Evolutionary conservation across 1,140 invertebrate genomes (phyloP).

Genomic region (Ips typographus): DNA sequence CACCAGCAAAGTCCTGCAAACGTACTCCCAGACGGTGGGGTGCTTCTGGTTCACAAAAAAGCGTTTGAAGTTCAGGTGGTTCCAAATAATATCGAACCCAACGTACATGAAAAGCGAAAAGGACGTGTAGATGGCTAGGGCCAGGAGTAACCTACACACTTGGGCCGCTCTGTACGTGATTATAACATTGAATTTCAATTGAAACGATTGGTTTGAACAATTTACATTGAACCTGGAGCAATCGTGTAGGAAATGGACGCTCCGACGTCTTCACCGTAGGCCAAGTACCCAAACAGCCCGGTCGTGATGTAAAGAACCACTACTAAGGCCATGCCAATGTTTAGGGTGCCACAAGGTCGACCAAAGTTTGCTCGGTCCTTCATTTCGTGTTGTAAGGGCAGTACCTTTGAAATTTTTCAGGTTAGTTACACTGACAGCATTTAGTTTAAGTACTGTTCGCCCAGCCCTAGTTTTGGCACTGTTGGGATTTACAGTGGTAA

Average conservation of each 20-base stretch:
- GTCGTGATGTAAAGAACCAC: conserved; percentile 69
- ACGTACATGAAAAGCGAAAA: conserved; percentile 87
- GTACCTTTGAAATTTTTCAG: conserved; percentile 59
- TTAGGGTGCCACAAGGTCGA: conserved; percentile 71
- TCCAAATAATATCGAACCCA: conserved; percentile 86
- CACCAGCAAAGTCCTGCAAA: conserved; percentile 67
- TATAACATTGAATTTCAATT: conserved; percentile 49
- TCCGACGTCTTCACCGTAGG: conserved; percentile 63
- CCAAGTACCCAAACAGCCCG: conserved; percentile 79
- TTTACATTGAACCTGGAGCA: conserved; percentile 60
- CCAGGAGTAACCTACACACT: conserved; percentile 73
- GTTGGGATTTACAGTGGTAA: neutral
- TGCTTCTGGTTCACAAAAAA: conserved; percentile 50
- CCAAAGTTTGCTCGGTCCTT: conserved; percentile 71
- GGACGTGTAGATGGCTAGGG: conserved; percentile 79
- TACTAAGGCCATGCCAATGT: conserved; percentile 74
- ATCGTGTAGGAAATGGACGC: conserved; percentile 73
- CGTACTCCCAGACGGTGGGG: conserved; percentile 63
- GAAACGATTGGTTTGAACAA: conserved; percentile 52
- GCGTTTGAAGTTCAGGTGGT: conserved; percentile 57
- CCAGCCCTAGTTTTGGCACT: too few species aligned
- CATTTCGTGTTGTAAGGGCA: conserved; percentile 87
- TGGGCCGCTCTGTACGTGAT: conserved; percentile 69
- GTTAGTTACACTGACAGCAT: neutral
- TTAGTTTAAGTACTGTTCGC: neutral